phyloP scores from a whole-genome alignment of 2,113 vertebrate species.

The Anolis sagrei region DNA sequence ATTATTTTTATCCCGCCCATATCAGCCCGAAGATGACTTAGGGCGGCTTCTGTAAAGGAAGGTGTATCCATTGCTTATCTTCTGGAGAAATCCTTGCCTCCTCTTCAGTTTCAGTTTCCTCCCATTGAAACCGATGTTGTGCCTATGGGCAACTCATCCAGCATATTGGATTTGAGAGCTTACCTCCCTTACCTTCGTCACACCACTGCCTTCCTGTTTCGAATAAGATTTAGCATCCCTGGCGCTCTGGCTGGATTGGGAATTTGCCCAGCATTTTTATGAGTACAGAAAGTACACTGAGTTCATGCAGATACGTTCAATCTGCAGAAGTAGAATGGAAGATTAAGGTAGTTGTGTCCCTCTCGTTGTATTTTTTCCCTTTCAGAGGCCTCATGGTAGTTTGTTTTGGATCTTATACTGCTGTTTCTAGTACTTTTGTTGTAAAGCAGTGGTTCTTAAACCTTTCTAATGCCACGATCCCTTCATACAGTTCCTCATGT shows the following conservation, averaged over 20 bases:
- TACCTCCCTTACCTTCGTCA: neutral
- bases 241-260: neutral
- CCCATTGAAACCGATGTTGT: neutral
- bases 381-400: too few species aligned
- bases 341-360: conserved; percentile 6
- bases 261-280: conserved; percentile 30
- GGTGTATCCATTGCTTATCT: neutral
- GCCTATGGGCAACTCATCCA: neutral
- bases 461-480: too few species aligned
- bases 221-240: neutral
- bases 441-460: too few species aligned
- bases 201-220: neutral
- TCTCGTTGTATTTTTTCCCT: too few species aligned
- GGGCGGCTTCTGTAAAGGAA: neutral
- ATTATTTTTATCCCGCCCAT: too few species aligned
- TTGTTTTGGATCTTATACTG: neutral
- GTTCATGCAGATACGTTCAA: conserved; percentile 9
- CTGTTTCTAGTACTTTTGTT: neutral
- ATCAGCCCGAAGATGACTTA: too few species aligned
- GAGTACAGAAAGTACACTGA: conserved; percentile 22
- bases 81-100: neutral
- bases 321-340: conserved; percentile 40
- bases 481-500: too few species aligned
- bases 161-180: neutral
- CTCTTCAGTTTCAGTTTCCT: neutral